Percentiles rank a stretch among this genome's conserved stretches.
These are phyloP conservation scores for Enchytraeus crypticus DNA, from an alignment of 2,888 invertebrate species.

Conservation along the genomic window DNA sequence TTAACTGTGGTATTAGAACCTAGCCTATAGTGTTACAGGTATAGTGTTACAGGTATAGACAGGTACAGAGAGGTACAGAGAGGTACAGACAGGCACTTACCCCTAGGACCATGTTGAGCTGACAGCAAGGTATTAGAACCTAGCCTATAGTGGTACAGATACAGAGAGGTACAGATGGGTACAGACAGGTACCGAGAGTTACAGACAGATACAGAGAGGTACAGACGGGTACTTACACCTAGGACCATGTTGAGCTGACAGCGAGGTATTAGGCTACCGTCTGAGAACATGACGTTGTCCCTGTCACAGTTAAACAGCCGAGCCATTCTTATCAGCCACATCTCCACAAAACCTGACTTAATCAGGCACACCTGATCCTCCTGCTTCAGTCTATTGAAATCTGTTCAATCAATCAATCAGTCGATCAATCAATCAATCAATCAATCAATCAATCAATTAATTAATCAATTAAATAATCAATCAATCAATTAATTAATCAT, in stretches of 20 bases:
- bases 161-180: no score
- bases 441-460: no score
- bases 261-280: slow-evolving; percentile 73
- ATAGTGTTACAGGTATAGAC: neutral
- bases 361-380: slow-evolving; percentile 94
- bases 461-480: no score
- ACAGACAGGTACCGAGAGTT: neutral
- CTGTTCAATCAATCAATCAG: no score
- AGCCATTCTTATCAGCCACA: slow-evolving; percentile 81
- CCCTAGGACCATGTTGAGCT: slow-evolving; percentile 59
- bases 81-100: slow-evolving; percentile 14
- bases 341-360: slow-evolving; percentile 91
- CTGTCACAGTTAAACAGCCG: slow-evolving; percentile 63
- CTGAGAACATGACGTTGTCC: slow-evolving; percentile 71
- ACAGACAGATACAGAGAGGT: neutral
- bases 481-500: no score
- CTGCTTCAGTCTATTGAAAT: slow-evolving; percentile 77
- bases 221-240: slow-evolving; percentile 16
- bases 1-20: no score
- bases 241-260: slow-evolving; percentile 65
- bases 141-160: neutral
- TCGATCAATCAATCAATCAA: no score
- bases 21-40: neutral
- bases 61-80: neutral
- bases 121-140: no score